phyloP scores from a whole-genome alignment of 2,888 invertebrate species.

The Conchocele bisecta region DNA sequence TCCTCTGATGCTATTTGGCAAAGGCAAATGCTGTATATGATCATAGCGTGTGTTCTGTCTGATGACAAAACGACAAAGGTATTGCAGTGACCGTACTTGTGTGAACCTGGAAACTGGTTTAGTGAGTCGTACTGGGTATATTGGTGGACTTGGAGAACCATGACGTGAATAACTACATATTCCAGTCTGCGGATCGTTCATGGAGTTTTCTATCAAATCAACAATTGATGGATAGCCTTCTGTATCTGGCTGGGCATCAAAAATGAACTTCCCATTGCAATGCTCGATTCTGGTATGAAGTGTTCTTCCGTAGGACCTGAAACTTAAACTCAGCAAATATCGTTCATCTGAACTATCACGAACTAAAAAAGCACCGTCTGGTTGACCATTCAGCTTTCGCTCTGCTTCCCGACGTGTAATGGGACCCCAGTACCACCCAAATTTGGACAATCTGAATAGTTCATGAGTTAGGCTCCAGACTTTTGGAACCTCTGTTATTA shows the following conservation, averaged over 20 bases:
- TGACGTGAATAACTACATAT: slow-evolving; percentile 90
- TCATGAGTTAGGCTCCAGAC: slow-evolving; percentile 83
- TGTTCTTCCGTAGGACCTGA: slow-evolving; percentile 87
- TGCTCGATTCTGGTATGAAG: slow-evolving; percentile 90
- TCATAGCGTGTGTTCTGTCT: slow-evolving; percentile 87
- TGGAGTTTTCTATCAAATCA: slow-evolving; percentile 89
- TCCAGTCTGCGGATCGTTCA: slow-evolving; percentile 88
- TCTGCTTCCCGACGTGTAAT: slow-evolving; percentile 89
- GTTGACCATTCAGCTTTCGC: slow-evolving; percentile 87
- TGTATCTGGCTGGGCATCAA: slow-evolving; percentile 82
- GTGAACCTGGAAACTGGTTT: slow-evolving; percentile 90
- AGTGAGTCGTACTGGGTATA: slow-evolving; percentile 89
- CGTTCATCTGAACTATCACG: slow-evolving; percentile 89
- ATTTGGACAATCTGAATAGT: slow-evolving; percentile 82
- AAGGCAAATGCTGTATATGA: slow-evolving; percentile 88
- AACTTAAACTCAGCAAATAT: slow-evolving; percentile 89
- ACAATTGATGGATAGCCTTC: slow-evolving; percentile 85
- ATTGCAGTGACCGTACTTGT: slow-evolving; percentile 88
- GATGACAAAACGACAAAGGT: slow-evolving; percentile 89
- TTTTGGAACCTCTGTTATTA: slow-evolving; percentile 62
- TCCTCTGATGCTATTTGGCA: slow-evolving; percentile 85
- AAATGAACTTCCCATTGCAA: slow-evolving; percentile 86
- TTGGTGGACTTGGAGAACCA: slow-evolving; percentile 87
- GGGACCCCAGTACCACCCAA: slow-evolving; percentile 91
- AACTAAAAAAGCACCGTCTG: slow-evolving; percentile 90